Percentiles rank a stretch among this genome's conserved stretches.
These are phyloP conservation scores for Phylloscopus trochiloides DNA, from an alignment of 2,113 vertebrate species.

Conservation along the genomic window DNA sequence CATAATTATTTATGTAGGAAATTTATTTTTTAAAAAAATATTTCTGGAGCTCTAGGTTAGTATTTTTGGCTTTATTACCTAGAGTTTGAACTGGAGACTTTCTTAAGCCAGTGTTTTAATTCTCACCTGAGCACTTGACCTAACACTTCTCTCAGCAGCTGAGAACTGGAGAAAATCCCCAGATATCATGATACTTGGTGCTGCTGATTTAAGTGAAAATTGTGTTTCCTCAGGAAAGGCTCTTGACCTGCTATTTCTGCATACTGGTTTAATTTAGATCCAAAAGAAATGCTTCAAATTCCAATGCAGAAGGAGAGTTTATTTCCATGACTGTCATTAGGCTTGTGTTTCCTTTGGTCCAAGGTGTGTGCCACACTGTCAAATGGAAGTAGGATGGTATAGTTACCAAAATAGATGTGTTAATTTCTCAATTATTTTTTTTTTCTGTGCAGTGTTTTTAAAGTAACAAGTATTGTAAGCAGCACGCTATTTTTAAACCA, in stretches of 20 bases:
- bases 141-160: background rate
- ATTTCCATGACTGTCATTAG: background rate
- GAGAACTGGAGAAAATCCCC: background rate
- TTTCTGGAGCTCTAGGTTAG: background rate
- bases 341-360: background rate
- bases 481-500: slow-evolving; percentile 46
- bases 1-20: background rate
- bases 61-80: background rate
- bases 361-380: background rate
- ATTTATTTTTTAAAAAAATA: background rate
- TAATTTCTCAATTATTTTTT: background rate
- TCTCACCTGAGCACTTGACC: background rate
- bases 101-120: background rate
- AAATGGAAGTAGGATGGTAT: background rate
- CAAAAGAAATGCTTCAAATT: background rate
- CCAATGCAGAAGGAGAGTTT: background rate
- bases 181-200: background rate
- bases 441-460: background rate
- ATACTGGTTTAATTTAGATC: background rate
- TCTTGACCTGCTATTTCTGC: background rate
- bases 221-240: background rate
- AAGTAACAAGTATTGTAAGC: slow-evolving; percentile 37
- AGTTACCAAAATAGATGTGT: background rate
- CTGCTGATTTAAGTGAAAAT: background rate
- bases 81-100: background rate